These are phyloP conservation scores for Eristalis arbustorum DNA, from an alignment of 2,888 invertebrate species.

Conservation along the genomic window DNA sequence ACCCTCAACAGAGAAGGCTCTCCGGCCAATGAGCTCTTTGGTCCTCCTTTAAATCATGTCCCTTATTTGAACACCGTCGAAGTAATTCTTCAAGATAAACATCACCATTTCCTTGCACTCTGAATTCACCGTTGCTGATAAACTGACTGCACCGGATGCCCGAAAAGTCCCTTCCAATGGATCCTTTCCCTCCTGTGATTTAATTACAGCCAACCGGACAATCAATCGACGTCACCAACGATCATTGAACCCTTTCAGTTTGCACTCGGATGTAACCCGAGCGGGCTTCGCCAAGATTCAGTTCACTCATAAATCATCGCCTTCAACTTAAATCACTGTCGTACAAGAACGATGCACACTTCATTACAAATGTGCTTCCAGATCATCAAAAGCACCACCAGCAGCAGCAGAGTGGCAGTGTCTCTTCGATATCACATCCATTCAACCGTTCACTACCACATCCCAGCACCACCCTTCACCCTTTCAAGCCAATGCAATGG, in stretches of 20 bases:
- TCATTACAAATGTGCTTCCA: conserved; percentile 68
- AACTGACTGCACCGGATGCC: too few species aligned
- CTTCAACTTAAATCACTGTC: conserved; percentile 65
- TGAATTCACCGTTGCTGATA: too few species aligned
- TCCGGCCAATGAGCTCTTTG: too few species aligned
- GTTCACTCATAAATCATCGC: conserved; percentile 44
- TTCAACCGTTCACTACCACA: background rate
- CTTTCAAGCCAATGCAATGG: conserved; percentile 32
- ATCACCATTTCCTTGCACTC: too few species aligned
- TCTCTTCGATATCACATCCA: conserved; percentile 52
- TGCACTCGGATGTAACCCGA: conserved; percentile 11
- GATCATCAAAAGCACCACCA: conserved; percentile 37
- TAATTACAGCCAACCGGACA: background rate
- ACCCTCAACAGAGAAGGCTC: too few species aligned
- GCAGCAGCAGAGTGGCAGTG: background rate
- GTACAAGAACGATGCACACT: conserved; percentile 59
- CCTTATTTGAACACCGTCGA: too few species aligned
- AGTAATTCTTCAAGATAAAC: too few species aligned
- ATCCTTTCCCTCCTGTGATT: background rate
- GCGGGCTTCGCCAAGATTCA: conserved; percentile 6
- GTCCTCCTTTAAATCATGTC: too few species aligned
- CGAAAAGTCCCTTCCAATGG: background rate
- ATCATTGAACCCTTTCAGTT: conserved; percentile 47
- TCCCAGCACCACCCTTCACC: conserved; percentile 4
- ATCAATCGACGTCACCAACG: background rate